phyloP scores from a whole-genome alignment of 2,113 vertebrate genomes.

The Ailurus styani region DNA sequence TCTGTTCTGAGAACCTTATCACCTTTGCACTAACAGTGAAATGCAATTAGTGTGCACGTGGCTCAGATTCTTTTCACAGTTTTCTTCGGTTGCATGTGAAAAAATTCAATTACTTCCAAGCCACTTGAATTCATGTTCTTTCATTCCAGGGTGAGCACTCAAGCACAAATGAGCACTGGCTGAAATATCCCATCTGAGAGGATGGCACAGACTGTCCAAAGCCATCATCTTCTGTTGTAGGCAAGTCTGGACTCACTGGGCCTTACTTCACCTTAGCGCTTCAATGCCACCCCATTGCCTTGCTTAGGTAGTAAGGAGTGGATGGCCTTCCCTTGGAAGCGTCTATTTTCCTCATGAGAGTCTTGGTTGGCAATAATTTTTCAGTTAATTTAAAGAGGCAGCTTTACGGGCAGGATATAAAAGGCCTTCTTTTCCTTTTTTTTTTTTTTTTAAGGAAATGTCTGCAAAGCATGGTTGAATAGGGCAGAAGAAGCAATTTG shows the following conservation, averaged over 20 bases:
- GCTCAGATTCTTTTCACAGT: not conserved
- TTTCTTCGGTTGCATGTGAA: not conserved
- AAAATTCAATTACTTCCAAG: constrained; percentile 12
- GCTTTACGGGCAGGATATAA: not conserved
- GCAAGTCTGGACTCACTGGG: not conserved
- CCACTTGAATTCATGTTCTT: not conserved
- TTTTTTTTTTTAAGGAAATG: not conserved
- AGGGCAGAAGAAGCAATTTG: constrained; percentile 11
- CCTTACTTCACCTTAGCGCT: not conserved
- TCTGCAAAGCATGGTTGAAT: not conserved
- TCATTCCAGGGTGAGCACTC: not conserved
- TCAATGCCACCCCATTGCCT: not conserved
- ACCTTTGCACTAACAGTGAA: not conserved
- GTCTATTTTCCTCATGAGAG: constrained; percentile 1
- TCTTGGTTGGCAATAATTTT: constrained; percentile 33
- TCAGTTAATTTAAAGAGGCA: not conserved
- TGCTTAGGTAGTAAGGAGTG: not conserved
- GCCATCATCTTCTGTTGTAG: not conserved
- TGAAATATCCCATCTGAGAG: not conserved
- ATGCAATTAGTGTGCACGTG: not conserved
- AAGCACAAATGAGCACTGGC: not conserved
- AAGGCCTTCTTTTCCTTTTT: not conserved
- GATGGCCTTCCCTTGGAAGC: not conserved
- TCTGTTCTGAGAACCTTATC: not conserved
- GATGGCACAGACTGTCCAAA: not conserved